Evolutionary conservation across 2,888 invertebrate genomes (phyloP), one percentile per base, ranked within the genome.

Genomic region (Noctua pronuba): DNA sequence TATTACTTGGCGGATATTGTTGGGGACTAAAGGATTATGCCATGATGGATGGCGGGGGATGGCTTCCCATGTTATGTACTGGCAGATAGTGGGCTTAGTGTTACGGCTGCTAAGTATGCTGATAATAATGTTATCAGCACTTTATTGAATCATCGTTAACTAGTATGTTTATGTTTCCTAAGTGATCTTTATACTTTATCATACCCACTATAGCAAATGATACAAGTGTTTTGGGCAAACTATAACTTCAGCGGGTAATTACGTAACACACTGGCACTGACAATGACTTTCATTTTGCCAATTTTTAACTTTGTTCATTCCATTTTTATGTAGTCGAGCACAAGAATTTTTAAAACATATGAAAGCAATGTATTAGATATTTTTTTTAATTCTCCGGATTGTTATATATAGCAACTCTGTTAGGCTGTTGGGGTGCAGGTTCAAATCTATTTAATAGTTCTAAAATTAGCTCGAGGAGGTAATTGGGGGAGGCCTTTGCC

Each of bases 1-100:
- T 62, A 80, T 73, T 68, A 76, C 52, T 65, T 13, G 72, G 55
- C 28, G 55, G 62, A 62, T 73, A 66, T 83, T 73, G 76, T 62
- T 66, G 58, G 68, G 82, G 49, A 31, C 44, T 73, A 60, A 69
- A 44, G 85, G 68, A 75, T 82, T 74, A 76, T 52, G 41, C 35
- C 65, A 52, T 81, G 82, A 83, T 73, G 41, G 85, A 76, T 71
- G 85, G 66, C 21, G n/a, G 71, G 41, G 18, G 68, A 31, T 60
- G 31, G 60, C 31, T 11, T n/a, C 35, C 46, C 60, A 31, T 38
- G n/a, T 49, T 41, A 44, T 28, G 62, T 68, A n/a, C 31, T 24
- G n/a, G 35, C 49, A 28, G 67, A 60, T 67, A 64, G 58, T 64
- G 44, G 38, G 66, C 62, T 58, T 35, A 78, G 52, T 52, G 13